These are phyloP conservation scores for Caenorhabditis drosophilae DNA, from an alignment of 2,888 invertebrate species.

Conservation along the genomic window DNA sequence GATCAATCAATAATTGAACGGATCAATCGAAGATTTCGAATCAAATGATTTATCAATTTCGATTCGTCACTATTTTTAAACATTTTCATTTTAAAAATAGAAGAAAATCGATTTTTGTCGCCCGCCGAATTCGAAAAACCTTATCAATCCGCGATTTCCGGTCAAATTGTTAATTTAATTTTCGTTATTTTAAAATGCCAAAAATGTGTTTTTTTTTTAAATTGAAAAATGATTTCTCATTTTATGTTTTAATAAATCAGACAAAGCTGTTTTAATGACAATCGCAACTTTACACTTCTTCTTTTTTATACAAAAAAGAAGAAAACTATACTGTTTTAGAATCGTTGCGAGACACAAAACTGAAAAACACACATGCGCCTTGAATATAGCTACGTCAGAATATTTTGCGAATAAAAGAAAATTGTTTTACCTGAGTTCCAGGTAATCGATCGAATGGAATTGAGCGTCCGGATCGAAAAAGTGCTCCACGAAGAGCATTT, in stretches of 20 bases:
- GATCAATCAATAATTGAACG: not conserved
- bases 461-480: constrained; percentile 59
- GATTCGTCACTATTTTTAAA: not conserved
- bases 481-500: constrained; percentile 52
- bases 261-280: not conserved
- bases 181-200: not conserved
- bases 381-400: too few species aligned
- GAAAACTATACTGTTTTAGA: too few species aligned
- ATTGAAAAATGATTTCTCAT: not conserved
- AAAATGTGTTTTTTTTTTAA: not conserved
- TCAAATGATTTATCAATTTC: constrained; percentile 14
- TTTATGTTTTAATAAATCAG: not conserved
- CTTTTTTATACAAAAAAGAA: too few species aligned
- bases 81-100: constrained; percentile 4
- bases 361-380: too few species aligned
- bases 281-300: too few species aligned
- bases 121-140: too few species aligned
- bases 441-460: constrained; percentile 19
- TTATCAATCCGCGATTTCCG: too few species aligned
- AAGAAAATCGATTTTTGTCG: not conserved
- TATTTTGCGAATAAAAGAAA: not conserved
- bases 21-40: not conserved
- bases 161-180: too few species aligned
- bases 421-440: constrained; percentile 20
- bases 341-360: too few species aligned